Conservation (phyloP, 2,888 invertebrate species). For the Andrena hattorfiana region DNA sequence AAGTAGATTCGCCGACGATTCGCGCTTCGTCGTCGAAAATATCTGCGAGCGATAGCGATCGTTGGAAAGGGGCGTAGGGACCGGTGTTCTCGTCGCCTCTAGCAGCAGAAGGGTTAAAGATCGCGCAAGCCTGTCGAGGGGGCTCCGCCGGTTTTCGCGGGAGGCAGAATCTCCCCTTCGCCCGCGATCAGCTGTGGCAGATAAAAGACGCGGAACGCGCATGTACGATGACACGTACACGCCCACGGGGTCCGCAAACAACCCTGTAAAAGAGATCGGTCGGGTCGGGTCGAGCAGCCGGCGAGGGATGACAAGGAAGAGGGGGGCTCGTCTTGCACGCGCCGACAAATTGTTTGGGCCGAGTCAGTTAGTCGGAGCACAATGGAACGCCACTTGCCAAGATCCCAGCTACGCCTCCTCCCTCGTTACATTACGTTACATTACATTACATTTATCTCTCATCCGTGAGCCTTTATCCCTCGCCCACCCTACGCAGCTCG, state of each 20-base stretch:
- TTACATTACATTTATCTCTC: slow-evolving; percentile 85
- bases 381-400: slow-evolving; percentile 83
- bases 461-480: slow-evolving; percentile 70
- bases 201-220: slow-evolving; percentile 48
- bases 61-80: too few relatives aligned
- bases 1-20: too few relatives aligned
- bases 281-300: slow-evolving; percentile 5
- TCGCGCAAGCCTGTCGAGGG: slow-evolving; percentile 1
- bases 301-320: slow-evolving; percentile 55
- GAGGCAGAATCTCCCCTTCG: not conserved
- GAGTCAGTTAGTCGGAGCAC: slow-evolving; percentile 83
- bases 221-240: slow-evolving; percentile 62
- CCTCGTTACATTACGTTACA: slow-evolving; percentile 84
- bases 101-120: not conserved
- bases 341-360: slow-evolving; percentile 84
- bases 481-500: slow-evolving; percentile 37
- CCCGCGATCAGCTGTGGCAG: not conserved
- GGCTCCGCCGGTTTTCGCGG: not conserved
- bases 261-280: slow-evolving; percentile 57
- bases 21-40: too few relatives aligned
- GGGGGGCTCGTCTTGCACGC: slow-evolving; percentile 66
- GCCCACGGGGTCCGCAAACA: slow-evolving; percentile 67
- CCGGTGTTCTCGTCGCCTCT: not conserved
- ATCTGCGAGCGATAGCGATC: not conserved
- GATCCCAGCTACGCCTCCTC: slow-evolving; percentile 76